phyloP scores from a whole-genome alignment of 2,113 vertebrate genomes.

The Oryctolagus cuniculus region DNA sequence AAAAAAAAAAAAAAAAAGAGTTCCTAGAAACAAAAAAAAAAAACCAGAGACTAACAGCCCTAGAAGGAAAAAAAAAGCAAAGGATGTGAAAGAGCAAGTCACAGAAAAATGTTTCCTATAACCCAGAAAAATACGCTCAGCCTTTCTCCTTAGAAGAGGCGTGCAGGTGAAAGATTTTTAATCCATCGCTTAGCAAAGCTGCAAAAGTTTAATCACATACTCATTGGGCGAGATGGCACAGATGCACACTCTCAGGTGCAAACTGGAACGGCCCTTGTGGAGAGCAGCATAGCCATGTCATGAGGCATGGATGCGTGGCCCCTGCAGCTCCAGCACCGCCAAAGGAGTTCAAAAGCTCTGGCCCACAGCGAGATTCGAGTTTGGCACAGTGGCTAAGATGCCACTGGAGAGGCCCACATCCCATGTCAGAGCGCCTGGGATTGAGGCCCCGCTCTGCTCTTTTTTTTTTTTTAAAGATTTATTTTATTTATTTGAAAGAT shows the following conservation, averaged over 20 bases:
- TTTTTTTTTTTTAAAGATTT: too few relatives aligned
- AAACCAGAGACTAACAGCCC: not conserved
- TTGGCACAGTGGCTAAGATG: too few relatives aligned
- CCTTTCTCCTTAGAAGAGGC: constrained; percentile 4
- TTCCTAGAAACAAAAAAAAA: constrained; percentile 18
- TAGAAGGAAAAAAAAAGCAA: constrained; percentile 19
- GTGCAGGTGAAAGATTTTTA: constrained; percentile 7
- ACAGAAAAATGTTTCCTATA: constrained; percentile 23
- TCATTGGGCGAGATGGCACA: not conserved
- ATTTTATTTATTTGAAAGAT: too few relatives aligned
- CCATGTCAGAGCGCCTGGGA: too few relatives aligned
- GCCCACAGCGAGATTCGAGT: too few relatives aligned
- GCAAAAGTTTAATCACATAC: not conserved
- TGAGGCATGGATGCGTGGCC: not conserved
- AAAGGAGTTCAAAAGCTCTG: not conserved
- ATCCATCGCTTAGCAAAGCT: constrained; percentile 15
- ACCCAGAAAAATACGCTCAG: not conserved
- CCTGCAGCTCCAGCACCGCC: not conserved
- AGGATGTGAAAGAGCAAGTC: not conserved
- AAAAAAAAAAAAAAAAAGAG: too few relatives aligned
- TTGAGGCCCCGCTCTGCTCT: too few relatives aligned
- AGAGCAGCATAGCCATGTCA: not conserved
- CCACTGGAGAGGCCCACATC: too few relatives aligned
- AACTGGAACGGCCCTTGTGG: not conserved
- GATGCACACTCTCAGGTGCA: not conserved